These are phyloP conservation scores for Lydus trimaculatus DNA, from an alignment of 2,888 invertebrate genomes.

Conservation along the genomic window DNA sequence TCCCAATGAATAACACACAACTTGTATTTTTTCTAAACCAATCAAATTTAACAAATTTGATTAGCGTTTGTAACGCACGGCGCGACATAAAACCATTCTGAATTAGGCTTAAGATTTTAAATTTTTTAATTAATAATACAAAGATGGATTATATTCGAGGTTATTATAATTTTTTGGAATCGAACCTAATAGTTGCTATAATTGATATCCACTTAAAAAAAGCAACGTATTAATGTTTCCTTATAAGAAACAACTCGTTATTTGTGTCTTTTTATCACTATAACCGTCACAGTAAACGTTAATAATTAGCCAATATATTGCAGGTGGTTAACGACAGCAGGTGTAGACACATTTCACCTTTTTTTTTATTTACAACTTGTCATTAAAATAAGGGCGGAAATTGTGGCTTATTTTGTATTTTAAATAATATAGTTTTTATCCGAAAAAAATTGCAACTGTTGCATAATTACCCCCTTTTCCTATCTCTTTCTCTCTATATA, in stretches of 20 bases:
- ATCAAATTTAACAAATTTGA: neutral
- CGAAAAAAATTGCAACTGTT: neutral
- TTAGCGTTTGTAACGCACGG: neutral
- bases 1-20: neutral
- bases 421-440: neutral
- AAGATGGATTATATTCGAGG: too few relatives aligned
- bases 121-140: too few relatives aligned
- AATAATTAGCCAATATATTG: constrained; percentile 14
- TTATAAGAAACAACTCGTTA: constrained; percentile 3
- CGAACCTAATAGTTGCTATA: too few relatives aligned
- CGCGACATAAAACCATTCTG: neutral
- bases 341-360: neutral
- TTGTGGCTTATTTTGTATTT: neutral
- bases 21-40: too few relatives aligned
- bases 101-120: neutral
- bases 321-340: constrained; percentile 13
- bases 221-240: neutral
- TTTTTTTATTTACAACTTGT: neutral
- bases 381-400: constrained; percentile 10
- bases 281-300: constrained; percentile 13
- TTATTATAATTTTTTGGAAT: neutral
- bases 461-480: neutral
- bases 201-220: neutral
- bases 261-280: neutral
- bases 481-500: neutral